Conservation (phyloP, 2,113 vertebrate genomes). For the Fulmarus glacialis region DNA sequence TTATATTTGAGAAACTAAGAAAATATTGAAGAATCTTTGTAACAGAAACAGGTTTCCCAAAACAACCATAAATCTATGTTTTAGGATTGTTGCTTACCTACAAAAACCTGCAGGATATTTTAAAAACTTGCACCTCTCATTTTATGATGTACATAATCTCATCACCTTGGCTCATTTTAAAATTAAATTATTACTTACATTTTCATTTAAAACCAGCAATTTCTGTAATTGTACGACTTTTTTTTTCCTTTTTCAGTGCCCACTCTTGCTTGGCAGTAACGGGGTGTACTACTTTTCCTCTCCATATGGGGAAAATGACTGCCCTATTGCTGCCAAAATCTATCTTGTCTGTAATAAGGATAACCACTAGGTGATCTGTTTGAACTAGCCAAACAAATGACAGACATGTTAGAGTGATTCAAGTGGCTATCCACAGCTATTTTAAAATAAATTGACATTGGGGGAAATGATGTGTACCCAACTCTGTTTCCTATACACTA, state of each 20-base stretch:
- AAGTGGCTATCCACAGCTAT: background rate
- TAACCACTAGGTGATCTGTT: background rate
- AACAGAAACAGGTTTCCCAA: background rate
- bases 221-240: background rate
- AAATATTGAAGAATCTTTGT: background rate
- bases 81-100: background rate
- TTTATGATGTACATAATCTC: background rate
- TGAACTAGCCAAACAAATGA: background rate
- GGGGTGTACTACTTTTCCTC: background rate
- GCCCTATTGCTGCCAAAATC: slow-evolving; percentile 25
- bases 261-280: background rate
- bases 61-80: background rate
- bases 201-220: background rate
- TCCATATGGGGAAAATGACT: background rate
- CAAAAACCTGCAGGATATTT: background rate
- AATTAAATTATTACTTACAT: background rate
- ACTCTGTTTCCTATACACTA: background rate
- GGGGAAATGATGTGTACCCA: background rate
- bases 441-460: background rate
- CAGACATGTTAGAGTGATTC: background rate
- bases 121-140: background rate
- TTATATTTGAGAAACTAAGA: slow-evolving; percentile 17
- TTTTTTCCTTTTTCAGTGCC: background rate
- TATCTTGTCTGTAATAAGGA: background rate
- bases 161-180: background rate